Percentiles rank a stretch among this genome's conserved stretches.
phyloP scores from a whole-genome alignment of 2,888 invertebrate genomes.

The Acanthosoma haemorrhoidale region DNA sequence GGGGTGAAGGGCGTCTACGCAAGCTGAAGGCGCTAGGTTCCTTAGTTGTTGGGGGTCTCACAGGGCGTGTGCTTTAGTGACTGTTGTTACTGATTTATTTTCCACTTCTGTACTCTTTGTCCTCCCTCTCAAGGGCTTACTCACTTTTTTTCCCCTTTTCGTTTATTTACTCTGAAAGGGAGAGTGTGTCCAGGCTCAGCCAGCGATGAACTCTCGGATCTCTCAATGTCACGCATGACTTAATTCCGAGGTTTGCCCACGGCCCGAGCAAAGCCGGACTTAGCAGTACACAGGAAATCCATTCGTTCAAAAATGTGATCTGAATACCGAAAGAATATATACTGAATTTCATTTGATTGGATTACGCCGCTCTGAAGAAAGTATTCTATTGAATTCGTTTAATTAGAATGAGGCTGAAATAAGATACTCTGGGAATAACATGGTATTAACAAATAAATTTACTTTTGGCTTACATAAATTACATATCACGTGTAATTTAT shows the following conservation, averaged over 20 bases:
- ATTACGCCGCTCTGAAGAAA: no score
- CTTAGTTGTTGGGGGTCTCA: background rate
- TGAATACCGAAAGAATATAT: background rate
- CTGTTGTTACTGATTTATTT: slow-evolving; percentile 3
- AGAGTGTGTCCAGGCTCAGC: background rate
- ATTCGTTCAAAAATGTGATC: background rate
- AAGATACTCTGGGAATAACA: no score
- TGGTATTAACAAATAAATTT: no score
- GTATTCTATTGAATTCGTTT: no score
- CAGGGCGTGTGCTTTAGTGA: background rate
- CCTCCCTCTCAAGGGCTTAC: background rate
- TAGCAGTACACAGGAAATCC: slow-evolving; percentile 1
- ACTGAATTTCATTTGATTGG: no score
- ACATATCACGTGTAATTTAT: no score
- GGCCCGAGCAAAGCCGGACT: background rate
- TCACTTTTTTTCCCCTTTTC: background rate
- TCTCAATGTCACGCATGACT: background rate
- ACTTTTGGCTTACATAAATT: no score
- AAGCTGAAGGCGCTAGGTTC: background rate
- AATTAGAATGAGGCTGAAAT: no score
- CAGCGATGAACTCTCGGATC: slow-evolving; percentile 12
- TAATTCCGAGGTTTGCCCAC: background rate
- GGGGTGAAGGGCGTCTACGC: no score
- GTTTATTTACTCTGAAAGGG: slow-evolving; percentile 4
- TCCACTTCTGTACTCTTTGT: background rate